Base-by-base conservation (phyloP, 1,140 invertebrate genomes). In the Hyposmocoma kahamanoa region DNA sequence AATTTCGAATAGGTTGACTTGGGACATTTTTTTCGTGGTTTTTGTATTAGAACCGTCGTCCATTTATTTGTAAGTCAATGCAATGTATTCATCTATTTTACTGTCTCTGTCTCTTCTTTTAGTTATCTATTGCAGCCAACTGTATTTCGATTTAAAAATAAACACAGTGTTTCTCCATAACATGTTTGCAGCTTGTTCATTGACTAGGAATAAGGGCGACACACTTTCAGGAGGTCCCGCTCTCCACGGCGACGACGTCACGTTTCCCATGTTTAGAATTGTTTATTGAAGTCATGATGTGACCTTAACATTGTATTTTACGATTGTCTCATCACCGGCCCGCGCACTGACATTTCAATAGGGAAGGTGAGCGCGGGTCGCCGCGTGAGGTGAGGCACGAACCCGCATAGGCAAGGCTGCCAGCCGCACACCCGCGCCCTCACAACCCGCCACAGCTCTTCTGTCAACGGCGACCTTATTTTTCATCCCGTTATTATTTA, bases 251-350 rank as follows among this genome's bases (percentile, higher is more conserved):
- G 77, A 65, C 73, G 62, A 77, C 70, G 72, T 81, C 81, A 84
- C 81, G 81, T 78, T 82, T 83, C 66, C 67, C 63, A 74, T 84
- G 81, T 82, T 82, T 67, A 56, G 72, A 71, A 79, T 84, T 70
- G 78, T 83, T 84, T 84, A 84, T 84, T 75, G 81, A 81, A 82
- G 81, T 82, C 78, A 82, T 83, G 77, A 80, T 84, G 72, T 84
- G 81, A 82, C 79, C 81, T 85, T 82, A 80, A 85, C 77, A 77
- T 84, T 83, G 79, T 84, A 73, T 73, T 79, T 80, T 83, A 85
- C 81, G 76, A 83, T 82, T 83, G 75, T 78, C 77, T 81, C 81
- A 72, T 83, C 79, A 82, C 67, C 56, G 72, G 71, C 68, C 69
- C 67, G 60, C 67, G 66, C 65, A 76, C 71, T 83, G 81, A 84